Evolutionary conservation across 2,797 vertebrate species (phyloP), one percentile per base, ranked within the genome.

Genomic region (Nyctalus aviator): DNA sequence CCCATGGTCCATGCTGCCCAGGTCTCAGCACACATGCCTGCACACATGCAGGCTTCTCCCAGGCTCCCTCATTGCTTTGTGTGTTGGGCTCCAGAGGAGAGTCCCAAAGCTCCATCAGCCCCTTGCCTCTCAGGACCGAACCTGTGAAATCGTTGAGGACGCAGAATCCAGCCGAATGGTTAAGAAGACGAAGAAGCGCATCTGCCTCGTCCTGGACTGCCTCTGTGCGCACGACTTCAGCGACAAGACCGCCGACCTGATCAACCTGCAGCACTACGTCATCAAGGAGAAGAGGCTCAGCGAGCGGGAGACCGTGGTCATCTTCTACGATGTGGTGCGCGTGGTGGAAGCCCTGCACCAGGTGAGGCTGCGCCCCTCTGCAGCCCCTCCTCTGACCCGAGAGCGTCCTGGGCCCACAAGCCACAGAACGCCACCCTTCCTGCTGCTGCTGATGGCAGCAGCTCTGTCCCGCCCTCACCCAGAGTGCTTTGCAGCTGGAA

Each of bases 241-340:
- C 2, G 99, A 99, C 98, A 99, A 99, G 98, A 99, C 99, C 0
- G 99, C 99, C 0, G 99, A 99, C 98, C 98, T 99, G 95, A 99
- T 99, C 97, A 99, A 99, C 97, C 98, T 99, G 90, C 99, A 99
- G 98, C 99, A 99, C 98, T 99, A 99, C 0, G 99, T 99, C 97
- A 99, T 99, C 97, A 99, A 99, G 96, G 99, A 99, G 98, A 99
- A 99, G 97, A 97, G 99, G 10, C 98, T 99, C 30, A 99, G 99
- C 0, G 99, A 99, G 97, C 98, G 99, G 0, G 99, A 99, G 98
- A 99, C 99, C 0, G 99, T 99, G 0, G 99, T 99, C 96, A 99
- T 99, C 97, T 99, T 99, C 98, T 99, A 99, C 3, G 99, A 99
- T 0, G 99, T 99, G 96, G 99, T 99, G 96, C 99, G 99, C 17